A percentile compares a stretch with the other conserved stretches of the same genome.
Evolutionary conservation across 37 sponge, comb jelly and placozoan species (phyloP).

Genomic region (Crambe crambe): DNA sequence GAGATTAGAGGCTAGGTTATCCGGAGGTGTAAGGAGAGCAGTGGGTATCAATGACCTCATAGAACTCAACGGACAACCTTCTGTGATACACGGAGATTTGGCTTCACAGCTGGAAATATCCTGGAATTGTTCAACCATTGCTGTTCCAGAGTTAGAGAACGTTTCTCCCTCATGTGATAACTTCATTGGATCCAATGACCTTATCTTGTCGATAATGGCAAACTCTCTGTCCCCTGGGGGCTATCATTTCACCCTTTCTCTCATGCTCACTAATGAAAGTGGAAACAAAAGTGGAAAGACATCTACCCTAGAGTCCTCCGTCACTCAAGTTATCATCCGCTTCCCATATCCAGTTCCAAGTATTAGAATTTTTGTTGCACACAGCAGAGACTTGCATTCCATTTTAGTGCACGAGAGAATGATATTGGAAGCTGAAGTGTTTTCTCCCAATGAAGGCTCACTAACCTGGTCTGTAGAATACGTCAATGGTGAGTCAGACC

Average conservation of each 20-base stretch:
- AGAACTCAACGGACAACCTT: slow-evolving; percentile 9
- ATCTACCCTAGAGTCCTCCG: neutral
- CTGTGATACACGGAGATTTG: neutral
- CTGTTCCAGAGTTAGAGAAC: neutral
- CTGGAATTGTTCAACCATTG: slow-evolving; percentile 26
- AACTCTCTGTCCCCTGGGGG: slow-evolving; percentile 17
- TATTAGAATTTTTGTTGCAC: neutral
- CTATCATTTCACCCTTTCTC: slow-evolving; percentile 16
- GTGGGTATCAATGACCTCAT: slow-evolving; percentile 8
- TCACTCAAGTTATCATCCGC: slow-evolving; percentile 5
- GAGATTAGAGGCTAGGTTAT: neutral
- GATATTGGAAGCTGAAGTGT: slow-evolving; percentile 3
- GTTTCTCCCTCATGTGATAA: neutral
- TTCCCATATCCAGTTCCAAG: slow-evolving; percentile 8
- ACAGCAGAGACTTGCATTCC: neutral
- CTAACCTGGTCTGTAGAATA: slow-evolving; percentile 23
- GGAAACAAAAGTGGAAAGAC: neutral
- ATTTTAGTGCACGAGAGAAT: slow-evolving; percentile 12
- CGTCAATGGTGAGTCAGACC: slow-evolving; percentile 18
- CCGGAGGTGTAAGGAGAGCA: slow-evolving; percentile 14
- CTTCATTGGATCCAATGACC: neutral
- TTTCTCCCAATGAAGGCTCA: neutral
- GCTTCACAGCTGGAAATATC: neutral
- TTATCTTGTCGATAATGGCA: neutral
- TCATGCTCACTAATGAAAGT: neutral